Conservation (phyloP, 1,140 invertebrate species). For the Hylaeus anthracinus region DNA sequence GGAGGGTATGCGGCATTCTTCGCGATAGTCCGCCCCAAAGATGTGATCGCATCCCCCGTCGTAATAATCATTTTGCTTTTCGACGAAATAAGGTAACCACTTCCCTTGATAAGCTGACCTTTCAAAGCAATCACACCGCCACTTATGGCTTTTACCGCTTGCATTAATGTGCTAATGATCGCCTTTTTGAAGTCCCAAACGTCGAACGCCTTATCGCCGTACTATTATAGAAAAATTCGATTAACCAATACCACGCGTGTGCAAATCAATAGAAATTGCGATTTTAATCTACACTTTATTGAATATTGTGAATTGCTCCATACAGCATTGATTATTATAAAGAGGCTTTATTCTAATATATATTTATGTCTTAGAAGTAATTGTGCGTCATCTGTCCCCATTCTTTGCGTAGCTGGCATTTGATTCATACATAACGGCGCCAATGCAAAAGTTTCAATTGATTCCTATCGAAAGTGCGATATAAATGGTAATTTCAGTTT, state of each 20-base stretch:
- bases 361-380: constrained; percentile 2
- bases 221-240: constrained; percentile 68
- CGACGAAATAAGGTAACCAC: constrained; percentile 87
- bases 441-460: background rate
- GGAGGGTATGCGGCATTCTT: constrained; percentile 84
- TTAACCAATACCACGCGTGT: constrained; percentile 12
- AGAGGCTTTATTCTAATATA: constrained; percentile 7
- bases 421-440: background rate
- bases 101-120: constrained; percentile 91
- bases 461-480: background rate
- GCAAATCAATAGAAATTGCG: constrained; percentile 10
- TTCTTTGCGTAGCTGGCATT: background rate
- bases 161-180: constrained; percentile 88
- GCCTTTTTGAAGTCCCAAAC: constrained; percentile 90
- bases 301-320: background rate
- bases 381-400: background rate
- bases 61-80: constrained; percentile 87
- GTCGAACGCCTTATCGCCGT: constrained; percentile 83
- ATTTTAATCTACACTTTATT: constrained; percentile 27
- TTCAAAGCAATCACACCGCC: constrained; percentile 91
- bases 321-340: constrained; percentile 37
- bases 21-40: constrained; percentile 88
- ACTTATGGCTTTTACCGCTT: constrained; percentile 92
- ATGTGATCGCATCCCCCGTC: constrained; percentile 88
- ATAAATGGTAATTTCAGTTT: background rate